phyloP scores from a whole-genome alignment of 2,797 vertebrate genomes.

The Intellagama lesueurii region DNA sequence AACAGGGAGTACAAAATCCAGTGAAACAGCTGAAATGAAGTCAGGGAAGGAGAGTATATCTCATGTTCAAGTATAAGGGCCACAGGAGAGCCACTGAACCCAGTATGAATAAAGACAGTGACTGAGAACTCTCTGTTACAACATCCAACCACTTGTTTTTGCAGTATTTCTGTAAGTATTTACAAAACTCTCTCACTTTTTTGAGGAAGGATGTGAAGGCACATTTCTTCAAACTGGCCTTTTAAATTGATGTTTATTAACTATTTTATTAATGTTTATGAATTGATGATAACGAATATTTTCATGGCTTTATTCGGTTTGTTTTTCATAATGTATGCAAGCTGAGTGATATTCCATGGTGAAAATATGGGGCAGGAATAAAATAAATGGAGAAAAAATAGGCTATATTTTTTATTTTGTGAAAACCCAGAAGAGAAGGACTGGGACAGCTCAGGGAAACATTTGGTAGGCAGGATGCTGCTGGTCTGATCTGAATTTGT shows the following conservation, averaged over 20 bases:
- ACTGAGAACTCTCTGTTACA: not conserved
- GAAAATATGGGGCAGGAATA: too few relatives aligned
- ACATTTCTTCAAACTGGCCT: too few relatives aligned
- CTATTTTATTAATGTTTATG: too few relatives aligned
- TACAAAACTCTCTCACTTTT: too few relatives aligned
- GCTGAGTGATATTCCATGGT: not conserved
- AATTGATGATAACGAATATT: too few relatives aligned
- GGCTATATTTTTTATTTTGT: not conserved
- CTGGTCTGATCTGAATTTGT: not conserved
- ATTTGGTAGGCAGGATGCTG: too few relatives aligned
- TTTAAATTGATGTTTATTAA: too few relatives aligned
- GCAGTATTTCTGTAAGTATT: not conserved
- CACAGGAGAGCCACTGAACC: too few relatives aligned
- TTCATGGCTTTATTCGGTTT: too few relatives aligned
- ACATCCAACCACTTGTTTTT: not conserved
- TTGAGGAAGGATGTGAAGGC: too few relatives aligned
- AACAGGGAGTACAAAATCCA: not conserved
- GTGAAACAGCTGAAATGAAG: not conserved
- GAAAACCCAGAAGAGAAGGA: not conserved
- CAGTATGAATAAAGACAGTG: not conserved
- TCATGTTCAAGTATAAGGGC: not conserved
- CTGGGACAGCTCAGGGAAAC: not conserved
- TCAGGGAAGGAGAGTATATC: not conserved
- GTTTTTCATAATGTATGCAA: too few relatives aligned
- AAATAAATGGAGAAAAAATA: too few relatives aligned